These are phyloP conservation scores for Ciconia maguari DNA, from an alignment of 2,113 vertebrate genomes.

Conservation along the genomic window DNA sequence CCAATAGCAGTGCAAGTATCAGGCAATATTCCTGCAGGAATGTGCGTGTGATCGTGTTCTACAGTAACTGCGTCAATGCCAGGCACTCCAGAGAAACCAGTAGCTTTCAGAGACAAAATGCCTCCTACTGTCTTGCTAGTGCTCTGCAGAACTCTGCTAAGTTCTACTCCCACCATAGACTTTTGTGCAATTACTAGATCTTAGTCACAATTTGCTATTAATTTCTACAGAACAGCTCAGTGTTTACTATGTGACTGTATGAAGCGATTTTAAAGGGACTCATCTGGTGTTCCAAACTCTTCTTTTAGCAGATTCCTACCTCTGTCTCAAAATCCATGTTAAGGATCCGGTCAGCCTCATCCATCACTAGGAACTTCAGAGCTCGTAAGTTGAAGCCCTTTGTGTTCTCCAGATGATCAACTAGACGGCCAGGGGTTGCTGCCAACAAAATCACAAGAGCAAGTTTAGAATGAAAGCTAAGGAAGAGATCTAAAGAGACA, in stretches of 20 bases:
- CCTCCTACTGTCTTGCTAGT: not conserved
- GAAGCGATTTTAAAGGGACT: not conserved
- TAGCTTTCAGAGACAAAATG: not conserved
- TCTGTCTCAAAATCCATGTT: constrained; percentile 99
- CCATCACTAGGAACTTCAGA: constrained; percentile 95
- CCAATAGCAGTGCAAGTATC: not conserved
- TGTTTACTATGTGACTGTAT: not conserved
- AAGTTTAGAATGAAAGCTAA: not conserved
- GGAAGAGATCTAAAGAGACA: not conserved
- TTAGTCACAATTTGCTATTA: not conserved
- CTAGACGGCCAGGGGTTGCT: constrained; percentile 94
- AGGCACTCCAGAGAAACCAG: not conserved
- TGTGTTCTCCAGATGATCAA: constrained; percentile 97
- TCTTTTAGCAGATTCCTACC: constrained; percentile 65
- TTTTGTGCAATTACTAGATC: not conserved
- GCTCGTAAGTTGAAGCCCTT: constrained; percentile 93
- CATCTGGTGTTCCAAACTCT: not conserved
- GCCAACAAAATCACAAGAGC: not conserved
- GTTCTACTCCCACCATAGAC: not conserved
- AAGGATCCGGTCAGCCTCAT: constrained; percentile 95
- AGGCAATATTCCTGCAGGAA: not conserved
- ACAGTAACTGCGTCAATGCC: not conserved
- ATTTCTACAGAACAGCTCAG: not conserved
- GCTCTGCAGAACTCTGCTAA: not conserved
- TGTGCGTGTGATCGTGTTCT: accelerated